phyloP scores from a whole-genome alignment of 2,888 invertebrate genomes.

The Pharmacophagus antenor region DNA sequence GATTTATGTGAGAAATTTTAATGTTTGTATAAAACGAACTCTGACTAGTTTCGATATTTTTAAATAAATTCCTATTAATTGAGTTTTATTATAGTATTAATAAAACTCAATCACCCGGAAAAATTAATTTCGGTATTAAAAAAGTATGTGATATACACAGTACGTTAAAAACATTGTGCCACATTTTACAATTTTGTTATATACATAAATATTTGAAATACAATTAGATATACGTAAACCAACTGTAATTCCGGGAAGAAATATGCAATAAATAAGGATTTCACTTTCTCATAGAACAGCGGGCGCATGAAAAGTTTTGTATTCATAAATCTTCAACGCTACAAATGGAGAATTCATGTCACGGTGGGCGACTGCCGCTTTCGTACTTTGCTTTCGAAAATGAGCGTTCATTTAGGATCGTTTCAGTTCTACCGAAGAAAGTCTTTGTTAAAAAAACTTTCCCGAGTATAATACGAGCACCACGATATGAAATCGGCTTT shows the following conservation, averaged over 20 bases:
- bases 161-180: no score
- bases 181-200: no score
- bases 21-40: no score
- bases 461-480: constrained; percentile 11
- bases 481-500: constrained; percentile 13
- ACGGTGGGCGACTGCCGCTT: constrained; percentile 24
- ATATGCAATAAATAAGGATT: constrained; percentile 6
- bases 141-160: no score
- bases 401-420: constrained; percentile 24
- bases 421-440: constrained; percentile 7
- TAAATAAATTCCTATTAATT: no score
- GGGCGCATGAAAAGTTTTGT: constrained; percentile 20
- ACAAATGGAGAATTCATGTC: constrained; percentile 36
- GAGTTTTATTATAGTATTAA: no score
- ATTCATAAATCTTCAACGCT: constrained; percentile 29
- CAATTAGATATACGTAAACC: background rate
- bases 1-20: no score
- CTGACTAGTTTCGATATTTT: no score
- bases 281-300: constrained; percentile 3
- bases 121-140: no score
- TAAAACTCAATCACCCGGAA: no score
- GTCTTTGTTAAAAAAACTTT: constrained; percentile 6
- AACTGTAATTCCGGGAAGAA: background rate
- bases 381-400: constrained; percentile 26
- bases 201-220: no score